Evolutionary conservation across 2,888 invertebrate species (phyloP).

Genomic region (Leucozona laternaria): DNA sequence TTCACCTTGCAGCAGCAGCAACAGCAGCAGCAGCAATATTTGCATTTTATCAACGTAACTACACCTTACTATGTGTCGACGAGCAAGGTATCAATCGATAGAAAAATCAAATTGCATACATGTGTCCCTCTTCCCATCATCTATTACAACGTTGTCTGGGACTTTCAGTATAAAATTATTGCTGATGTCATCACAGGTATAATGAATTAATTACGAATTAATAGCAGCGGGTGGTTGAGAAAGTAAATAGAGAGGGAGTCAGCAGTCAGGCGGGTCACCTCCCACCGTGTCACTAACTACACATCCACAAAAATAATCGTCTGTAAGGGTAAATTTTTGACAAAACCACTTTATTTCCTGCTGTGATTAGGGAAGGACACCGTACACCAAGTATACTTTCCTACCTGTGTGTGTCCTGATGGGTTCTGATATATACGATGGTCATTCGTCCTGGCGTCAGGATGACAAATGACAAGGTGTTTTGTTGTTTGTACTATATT

Average conservation of each 20-base stretch:
- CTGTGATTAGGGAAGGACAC: conserved; percentile 46
- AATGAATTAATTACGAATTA: conserved; percentile 71
- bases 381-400: background rate
- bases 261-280: conserved; percentile 43
- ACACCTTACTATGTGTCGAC: conserved; percentile 57
- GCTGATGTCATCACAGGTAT: conserved; percentile 70
- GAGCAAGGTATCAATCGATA: conserved; percentile 53
- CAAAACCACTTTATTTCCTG: conserved; percentile 63
- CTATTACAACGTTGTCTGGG: background rate
- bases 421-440: background rate
- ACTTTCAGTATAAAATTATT: conserved; percentile 26
- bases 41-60: conserved; percentile 60
- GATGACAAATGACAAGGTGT: conserved; percentile 68
- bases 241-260: conserved; percentile 36
- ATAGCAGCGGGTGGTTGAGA: conserved; percentile 60
- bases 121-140: conserved; percentile 3
- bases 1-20: conserved; percentile 36
- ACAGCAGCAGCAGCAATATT: conserved; percentile 1
- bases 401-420: conserved; percentile 1
- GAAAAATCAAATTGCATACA: conserved; percentile 54
- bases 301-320: background rate
- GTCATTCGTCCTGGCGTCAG: conserved; percentile 68
- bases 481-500: conserved; percentile 14
- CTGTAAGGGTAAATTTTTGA: conserved; percentile 41
- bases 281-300: conserved; percentile 64